These are phyloP conservation scores for Biston betularia DNA, from an alignment of 2,888 invertebrate genomes.

Conservation along the genomic window DNA sequence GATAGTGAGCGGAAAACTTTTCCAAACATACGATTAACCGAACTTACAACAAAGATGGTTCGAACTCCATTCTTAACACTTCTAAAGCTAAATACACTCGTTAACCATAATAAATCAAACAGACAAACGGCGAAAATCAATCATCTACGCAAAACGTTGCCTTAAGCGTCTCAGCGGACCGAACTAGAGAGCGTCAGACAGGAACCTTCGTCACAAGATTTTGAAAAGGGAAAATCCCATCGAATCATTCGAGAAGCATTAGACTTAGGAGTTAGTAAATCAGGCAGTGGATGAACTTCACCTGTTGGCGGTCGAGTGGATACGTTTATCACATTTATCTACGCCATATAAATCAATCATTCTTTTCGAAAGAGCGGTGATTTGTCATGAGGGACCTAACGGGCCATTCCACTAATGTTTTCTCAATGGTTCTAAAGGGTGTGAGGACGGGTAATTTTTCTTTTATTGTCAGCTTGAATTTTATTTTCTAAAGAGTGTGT, in stretches of 20 bases:
- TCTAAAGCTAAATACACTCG: constrained; percentile 38
- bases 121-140: constrained; percentile 62
- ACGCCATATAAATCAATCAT: constrained; percentile 81
- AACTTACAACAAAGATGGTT: neutral
- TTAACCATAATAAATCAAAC: constrained; percentile 58
- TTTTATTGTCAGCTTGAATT: constrained; percentile 36
- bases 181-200: constrained; percentile 46
- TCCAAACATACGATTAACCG: neutral
- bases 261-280: constrained; percentile 76
- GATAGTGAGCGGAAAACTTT: too few species aligned
- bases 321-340: constrained; percentile 43
- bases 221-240: constrained; percentile 78
- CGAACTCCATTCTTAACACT: constrained; percentile 13
- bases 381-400: constrained; percentile 68
- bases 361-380: constrained; percentile 72
- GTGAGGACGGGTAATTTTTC: constrained; percentile 35
- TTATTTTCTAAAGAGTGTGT: constrained; percentile 24
- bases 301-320: constrained; percentile 67
- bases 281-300: constrained; percentile 70
- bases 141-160: constrained; percentile 63
- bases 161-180: constrained; percentile 63
- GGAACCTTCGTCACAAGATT: constrained; percentile 72
- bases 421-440: constrained; percentile 43
- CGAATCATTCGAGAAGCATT: constrained; percentile 68
- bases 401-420: constrained; percentile 54